Base-by-base conservation (phyloP, 2,797 vertebrate species). In the Tiaroga cobitis region DNA sequence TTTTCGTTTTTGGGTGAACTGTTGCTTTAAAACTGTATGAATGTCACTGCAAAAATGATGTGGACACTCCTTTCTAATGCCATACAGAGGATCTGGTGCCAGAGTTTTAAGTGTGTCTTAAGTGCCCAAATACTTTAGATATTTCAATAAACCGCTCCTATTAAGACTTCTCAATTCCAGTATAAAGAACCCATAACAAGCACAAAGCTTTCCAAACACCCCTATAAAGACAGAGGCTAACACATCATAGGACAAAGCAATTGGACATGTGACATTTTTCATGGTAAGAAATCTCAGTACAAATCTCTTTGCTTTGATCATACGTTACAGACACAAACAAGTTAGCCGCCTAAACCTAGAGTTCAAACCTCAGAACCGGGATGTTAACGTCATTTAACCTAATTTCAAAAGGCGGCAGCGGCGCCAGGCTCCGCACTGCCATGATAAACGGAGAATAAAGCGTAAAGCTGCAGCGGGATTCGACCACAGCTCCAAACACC, bases 401-500 rank as follows among this genome's bases (percentile, higher is more conserved):
- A 75, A 13, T 86, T 86, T 87, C 77, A 85, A 90, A 84, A 86
- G 82, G 81, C 74, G 29, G 77, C 68, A 34, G n/a, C 26, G 89
- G 86, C 86, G 84, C 87, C 87, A 90, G 76, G 72, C 86, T 87
- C 74, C 26, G 70, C 87, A 84, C 34, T 54, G 76, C 68, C 74
- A 86, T 41, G 77, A 73, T 84, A 69, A 83, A 61, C 37, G 72
- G 32, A 87, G 61, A 85, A 77, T 73, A 68, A 80, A 87, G 81
- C 49, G 32, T 83, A 83, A 72, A 76, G 63, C 79, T 84, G 68
- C 59, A 87, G 70, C 19, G 74, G 74, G 74, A 68, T 81, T 83
- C 67, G 29, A 78, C 88, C 86, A 11, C 87, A 85, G 65, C 69
- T 56, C 79, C 88, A 87, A 90, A 75, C 86, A 79, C 81, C 87